Conservation (phyloP, 2,797 vertebrate species). For the Mallotus villosus region DNA sequence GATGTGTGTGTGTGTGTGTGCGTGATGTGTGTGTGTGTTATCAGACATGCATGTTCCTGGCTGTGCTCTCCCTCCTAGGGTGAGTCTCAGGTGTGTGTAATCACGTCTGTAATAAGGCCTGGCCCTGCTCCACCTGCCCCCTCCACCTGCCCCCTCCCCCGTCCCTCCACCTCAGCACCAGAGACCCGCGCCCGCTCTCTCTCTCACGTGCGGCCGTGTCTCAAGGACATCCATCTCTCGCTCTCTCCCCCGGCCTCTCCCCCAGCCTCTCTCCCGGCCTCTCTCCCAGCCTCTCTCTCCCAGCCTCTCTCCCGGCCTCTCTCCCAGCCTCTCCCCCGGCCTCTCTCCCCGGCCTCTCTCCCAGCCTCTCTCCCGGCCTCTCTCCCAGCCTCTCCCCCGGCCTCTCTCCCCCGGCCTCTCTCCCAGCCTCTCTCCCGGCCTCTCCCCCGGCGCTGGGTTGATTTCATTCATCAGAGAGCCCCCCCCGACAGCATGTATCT, state of each 20-base stretch:
- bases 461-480: not conserved
- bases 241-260: conserved; percentile 10
- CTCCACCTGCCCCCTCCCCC: conserved; percentile 47
- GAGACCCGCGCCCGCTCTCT: no score
- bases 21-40: no score
- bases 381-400: no score
- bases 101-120: conserved; percentile 77
- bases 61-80: conserved; percentile 34
- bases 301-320: no score
- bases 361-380: no score
- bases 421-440: no score
- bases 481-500: conserved; percentile 11
- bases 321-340: no score
- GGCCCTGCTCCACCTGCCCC: conserved; percentile 76
- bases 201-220: not conserved
- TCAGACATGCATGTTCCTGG: conserved; percentile 23
- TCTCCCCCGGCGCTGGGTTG: conserved; percentile 8
- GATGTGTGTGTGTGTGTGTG: not conserved
- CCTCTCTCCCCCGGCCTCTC: no score
- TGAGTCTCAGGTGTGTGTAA: conserved; percentile 78
- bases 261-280: no score
- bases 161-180: conserved; percentile 48
- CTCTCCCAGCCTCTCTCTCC: no score
- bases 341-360: no score
- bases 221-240: not conserved